These are phyloP conservation scores for Nilaparvata lugens DNA, from an alignment of 1,140 invertebrate species.

Conservation along the genomic window DNA sequence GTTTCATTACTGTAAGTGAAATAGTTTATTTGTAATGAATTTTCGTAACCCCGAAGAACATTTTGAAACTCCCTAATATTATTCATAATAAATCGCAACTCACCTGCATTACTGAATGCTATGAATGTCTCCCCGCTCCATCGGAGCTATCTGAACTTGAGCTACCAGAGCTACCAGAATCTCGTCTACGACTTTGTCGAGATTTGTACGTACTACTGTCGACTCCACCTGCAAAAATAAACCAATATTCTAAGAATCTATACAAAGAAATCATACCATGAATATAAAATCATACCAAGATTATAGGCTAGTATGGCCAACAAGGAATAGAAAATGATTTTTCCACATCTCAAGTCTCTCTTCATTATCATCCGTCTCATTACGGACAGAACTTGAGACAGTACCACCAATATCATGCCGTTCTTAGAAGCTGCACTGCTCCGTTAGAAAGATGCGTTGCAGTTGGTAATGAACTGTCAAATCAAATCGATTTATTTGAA, in stretches of 20 bases:
- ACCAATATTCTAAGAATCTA: background rate
- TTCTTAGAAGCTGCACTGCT: no score
- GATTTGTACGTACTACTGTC: constrained; percentile 4
- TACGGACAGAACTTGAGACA: background rate
- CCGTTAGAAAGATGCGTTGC: no score
- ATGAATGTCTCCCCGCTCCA: constrained; percentile 16
- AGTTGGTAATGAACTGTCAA: no score
- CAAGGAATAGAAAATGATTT: background rate
- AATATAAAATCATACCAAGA: no score
- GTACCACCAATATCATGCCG: no score
- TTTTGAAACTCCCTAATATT: no score
- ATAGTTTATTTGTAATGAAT: no score
- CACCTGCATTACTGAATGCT: constrained; percentile 13
- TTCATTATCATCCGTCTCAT: background rate
- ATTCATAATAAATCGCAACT: background rate
- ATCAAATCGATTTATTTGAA: no score
- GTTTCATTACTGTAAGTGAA: no score
- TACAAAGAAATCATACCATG: no score
- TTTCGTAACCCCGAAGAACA: no score
- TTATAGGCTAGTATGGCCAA: no score
- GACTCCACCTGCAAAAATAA: constrained; percentile 3
- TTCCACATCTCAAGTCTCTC: background rate
- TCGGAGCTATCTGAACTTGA: constrained; percentile 12
- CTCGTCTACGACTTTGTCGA: constrained; percentile 6
- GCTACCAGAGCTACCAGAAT: constrained; percentile 2